Conservation (phyloP, 2,113 vertebrate genomes). For the Vombatus ursinus region DNA sequence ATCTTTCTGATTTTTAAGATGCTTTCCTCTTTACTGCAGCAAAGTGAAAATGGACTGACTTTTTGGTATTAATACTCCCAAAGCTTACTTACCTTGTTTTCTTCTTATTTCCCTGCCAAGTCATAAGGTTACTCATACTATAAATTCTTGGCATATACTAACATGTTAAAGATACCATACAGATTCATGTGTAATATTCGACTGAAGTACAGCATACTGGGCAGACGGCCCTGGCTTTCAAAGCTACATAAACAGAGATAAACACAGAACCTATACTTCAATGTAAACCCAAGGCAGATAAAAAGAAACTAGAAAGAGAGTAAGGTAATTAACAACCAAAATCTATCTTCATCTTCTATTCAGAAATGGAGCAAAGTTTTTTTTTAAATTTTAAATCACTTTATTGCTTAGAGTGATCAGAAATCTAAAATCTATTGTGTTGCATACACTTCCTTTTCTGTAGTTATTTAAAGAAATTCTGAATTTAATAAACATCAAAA, state of each 20-base stretch:
- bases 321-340: not conserved
- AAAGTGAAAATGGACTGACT: not conserved
- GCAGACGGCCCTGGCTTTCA: not conserved
- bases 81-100: not conserved
- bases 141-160: conserved; percentile 3
- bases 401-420: not conserved
- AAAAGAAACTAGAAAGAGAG: conserved; percentile 12
- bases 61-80: not conserved
- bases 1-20: conserved; percentile 10
- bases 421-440: not conserved
- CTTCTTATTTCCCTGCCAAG: not conserved
- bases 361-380: not conserved
- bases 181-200: conserved; percentile 3
- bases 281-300: conserved; percentile 7
- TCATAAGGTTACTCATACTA: not conserved
- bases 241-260: not conserved
- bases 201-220: not conserved
- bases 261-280: not conserved
- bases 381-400: conserved; percentile 19
- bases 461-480: not conserved
- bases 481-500: not conserved
- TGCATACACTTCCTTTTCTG: not conserved
- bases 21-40: conserved; percentile 9
- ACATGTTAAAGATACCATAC: not conserved
- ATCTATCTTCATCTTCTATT: conserved; percentile 37